Conservation (phyloP, 2,888 invertebrate species). For the Sphaerophoria rueppellii region DNA sequence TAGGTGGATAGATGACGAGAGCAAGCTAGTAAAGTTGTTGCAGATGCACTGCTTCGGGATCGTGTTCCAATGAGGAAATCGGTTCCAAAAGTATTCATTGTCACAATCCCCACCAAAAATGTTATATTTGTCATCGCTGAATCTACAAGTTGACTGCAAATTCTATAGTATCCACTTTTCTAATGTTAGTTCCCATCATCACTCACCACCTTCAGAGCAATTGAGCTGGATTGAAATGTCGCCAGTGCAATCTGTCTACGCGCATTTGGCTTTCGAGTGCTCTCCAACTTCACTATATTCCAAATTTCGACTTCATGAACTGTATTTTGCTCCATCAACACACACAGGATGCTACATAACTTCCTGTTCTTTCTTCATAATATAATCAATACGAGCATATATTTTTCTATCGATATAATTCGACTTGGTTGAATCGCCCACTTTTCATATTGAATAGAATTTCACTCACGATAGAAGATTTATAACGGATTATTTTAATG, state of each 20-base stretch:
- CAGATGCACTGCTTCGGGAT: slow-evolving; percentile 24
- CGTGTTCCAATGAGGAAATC: slow-evolving; percentile 64
- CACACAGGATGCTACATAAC: slow-evolving; percentile 2
- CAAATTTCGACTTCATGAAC: slow-evolving; percentile 16
- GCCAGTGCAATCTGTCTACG: slow-evolving; percentile 73
- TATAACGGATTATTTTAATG: slow-evolving; percentile 73
- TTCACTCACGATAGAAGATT: slow-evolving; percentile 70
- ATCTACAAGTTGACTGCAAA: not conserved
- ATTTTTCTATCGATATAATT: slow-evolving; percentile 7
- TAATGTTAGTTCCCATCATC: slow-evolving; percentile 29
- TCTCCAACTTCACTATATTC: slow-evolving; percentile 27
- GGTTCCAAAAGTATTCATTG: slow-evolving; percentile 44
- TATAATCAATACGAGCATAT: not conserved
- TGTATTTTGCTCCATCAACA: slow-evolving; percentile 1
- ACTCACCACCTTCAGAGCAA: slow-evolving; percentile 54
- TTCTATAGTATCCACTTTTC: not conserved
- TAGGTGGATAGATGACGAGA: too few relatives aligned
- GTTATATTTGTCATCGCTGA: not conserved
- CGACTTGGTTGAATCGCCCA: slow-evolving; percentile 51
- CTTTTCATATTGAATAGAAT: slow-evolving; percentile 72
- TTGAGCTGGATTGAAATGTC: slow-evolving; percentile 69
- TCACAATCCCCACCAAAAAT: slow-evolving; percentile 15
- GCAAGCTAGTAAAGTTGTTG: slow-evolving; percentile 1
- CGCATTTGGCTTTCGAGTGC: slow-evolving; percentile 60
- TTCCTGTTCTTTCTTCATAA: slow-evolving; percentile 3